Base-by-base conservation (phyloP, 2,888 invertebrate genomes). In the Ochlodes sylvanus region DNA sequence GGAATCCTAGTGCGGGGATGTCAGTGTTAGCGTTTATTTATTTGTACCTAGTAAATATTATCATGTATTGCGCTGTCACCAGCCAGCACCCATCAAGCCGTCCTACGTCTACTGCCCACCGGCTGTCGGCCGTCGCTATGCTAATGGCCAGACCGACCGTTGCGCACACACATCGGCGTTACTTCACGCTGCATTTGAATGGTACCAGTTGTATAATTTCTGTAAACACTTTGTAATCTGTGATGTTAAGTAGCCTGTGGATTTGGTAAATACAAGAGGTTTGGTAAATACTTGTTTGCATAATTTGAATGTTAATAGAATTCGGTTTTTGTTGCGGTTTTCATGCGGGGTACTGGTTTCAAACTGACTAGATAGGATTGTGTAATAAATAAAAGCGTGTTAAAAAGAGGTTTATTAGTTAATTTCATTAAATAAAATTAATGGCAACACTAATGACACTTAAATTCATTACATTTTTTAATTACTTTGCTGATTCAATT, bases 121-220 rank as follows among this genome's bases (percentile, higher is more conserved):
- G 34, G 9, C 47, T 7, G 42, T 15, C n/a, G 47, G 9, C 34
- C 7, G 7, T 34, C 38, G 9, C 50, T 50, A 50, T 12, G 50
- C 50, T 50, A 50, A 50, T 50, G 7, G 15, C 42, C 4, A 15
- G 7, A 17, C 44, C 7, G 2, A 17, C 2, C 7, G 12, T 47
- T 47, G 17, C 47, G 7, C 47, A 47, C 50, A 17, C 17, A 19
- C 50, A 12, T 19, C 50, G 19, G 19, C 17, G 4, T 50, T 50
- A 19, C 50, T 50, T 19, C 50, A 50, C 50, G 19, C 17, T 47
- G 47, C 47, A 19, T 19, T 50, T 50, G 50, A 50, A 50, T 44
- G 15, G 44, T 15, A 19, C 50, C 2, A 50, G 50, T 50, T 50
- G 50, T 50, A 50, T 19, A 50, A 19, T 9, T 50, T 50, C n/a